A percentile compares a stretch with the other conserved stretches of the same genome.
Evolutionary conservation across 2,797 vertebrate genomes (phyloP).

Genomic region (Cynodonichthys magdalenae): DNA sequence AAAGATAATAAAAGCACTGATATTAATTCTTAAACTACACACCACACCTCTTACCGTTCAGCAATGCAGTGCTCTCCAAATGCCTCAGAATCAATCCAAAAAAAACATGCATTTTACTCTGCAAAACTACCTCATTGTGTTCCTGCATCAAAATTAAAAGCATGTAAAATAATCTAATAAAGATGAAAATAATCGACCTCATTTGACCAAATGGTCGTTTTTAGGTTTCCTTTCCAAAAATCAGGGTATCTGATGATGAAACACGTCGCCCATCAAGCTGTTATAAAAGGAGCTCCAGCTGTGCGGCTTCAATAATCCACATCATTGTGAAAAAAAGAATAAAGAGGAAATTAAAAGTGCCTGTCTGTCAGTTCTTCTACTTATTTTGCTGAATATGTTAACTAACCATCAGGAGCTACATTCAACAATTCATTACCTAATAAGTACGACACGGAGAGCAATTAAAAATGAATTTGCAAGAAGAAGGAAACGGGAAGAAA

Average conservation of each 20-base stretch:
- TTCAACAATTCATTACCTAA: slow-evolving; percentile 47
- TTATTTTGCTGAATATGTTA: slow-evolving; percentile 28
- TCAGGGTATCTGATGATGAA: slow-evolving; percentile 34
- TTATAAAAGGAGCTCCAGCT: slow-evolving; percentile 45
- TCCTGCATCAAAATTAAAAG: slow-evolving; percentile 16
- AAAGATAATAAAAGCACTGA: slow-evolving; percentile 62
- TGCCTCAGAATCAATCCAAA: slow-evolving; percentile 49
- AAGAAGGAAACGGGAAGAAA: slow-evolving; percentile 13
- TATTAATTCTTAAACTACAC: slow-evolving; percentile 60
- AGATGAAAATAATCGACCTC: slow-evolving; percentile 33
- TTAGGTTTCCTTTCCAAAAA: slow-evolving; percentile 15
- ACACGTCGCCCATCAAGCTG: slow-evolving; percentile 35
- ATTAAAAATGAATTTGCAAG: slow-evolving; percentile 28
- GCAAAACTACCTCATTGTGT: slow-evolving; percentile 30
- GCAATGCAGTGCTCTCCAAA: slow-evolving; percentile 43
- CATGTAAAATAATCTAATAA: slow-evolving; percentile 27
- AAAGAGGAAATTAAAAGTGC: slow-evolving; percentile 41
- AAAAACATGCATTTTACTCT: slow-evolving; percentile 4
- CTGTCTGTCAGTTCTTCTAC: slow-evolving; percentile 15
- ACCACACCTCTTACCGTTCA: slow-evolving; percentile 44
- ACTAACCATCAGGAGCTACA: slow-evolving; percentile 28
- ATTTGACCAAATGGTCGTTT: slow-evolving; percentile 14
- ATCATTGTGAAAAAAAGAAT: slow-evolving; percentile 45
- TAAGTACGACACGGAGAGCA: slow-evolving; percentile 14
- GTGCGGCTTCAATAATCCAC: slow-evolving; percentile 39